A percentile compares a stretch with the other conserved stretches of the same genome.
These are phyloP conservation scores for Pipistrellus nathusii DNA, from an alignment of 2,797 vertebrate species.

Conservation along the genomic window DNA sequence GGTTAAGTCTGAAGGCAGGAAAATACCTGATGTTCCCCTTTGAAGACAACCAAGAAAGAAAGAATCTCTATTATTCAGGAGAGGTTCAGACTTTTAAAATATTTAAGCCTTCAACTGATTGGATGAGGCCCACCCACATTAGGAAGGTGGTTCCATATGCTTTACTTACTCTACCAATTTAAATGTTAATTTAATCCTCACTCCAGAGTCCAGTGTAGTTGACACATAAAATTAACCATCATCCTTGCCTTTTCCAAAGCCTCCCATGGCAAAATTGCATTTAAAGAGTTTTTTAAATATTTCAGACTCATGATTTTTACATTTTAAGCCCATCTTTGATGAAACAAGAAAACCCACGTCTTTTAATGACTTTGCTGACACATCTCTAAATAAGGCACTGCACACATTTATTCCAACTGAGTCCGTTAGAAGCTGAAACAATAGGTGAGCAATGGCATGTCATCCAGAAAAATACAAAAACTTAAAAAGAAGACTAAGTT, in stretches of 20 bases:
- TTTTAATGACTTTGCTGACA: slow-evolving; percentile 51
- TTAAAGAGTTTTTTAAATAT: slow-evolving; percentile 15
- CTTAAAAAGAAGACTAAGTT: neutral
- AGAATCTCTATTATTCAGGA: neutral
- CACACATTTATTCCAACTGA: slow-evolving; percentile 55
- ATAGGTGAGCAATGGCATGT: slow-evolving; percentile 19
- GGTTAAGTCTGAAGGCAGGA: neutral
- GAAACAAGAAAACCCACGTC: neutral
- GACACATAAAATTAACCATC: neutral
- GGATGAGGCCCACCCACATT: neutral
- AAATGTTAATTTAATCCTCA: neutral
- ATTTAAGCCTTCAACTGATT: neutral
- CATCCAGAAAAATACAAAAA: neutral
- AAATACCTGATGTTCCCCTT: neutral
- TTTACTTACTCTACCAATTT: neutral
- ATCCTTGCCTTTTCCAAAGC: neutral
- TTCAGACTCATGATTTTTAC: slow-evolving; percentile 29
- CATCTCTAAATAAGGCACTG: slow-evolving; percentile 58
- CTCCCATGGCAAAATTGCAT: neutral
- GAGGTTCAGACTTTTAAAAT: neutral
- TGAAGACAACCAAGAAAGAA: neutral
- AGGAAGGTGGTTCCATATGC: neutral
- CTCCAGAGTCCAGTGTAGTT: neutral
- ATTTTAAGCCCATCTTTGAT: slow-evolving; percentile 15
- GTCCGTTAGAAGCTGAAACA: neutral